phyloP scores from a whole-genome alignment of 2,113 vertebrate genomes.

The Triplophysa tibetana region DNA sequence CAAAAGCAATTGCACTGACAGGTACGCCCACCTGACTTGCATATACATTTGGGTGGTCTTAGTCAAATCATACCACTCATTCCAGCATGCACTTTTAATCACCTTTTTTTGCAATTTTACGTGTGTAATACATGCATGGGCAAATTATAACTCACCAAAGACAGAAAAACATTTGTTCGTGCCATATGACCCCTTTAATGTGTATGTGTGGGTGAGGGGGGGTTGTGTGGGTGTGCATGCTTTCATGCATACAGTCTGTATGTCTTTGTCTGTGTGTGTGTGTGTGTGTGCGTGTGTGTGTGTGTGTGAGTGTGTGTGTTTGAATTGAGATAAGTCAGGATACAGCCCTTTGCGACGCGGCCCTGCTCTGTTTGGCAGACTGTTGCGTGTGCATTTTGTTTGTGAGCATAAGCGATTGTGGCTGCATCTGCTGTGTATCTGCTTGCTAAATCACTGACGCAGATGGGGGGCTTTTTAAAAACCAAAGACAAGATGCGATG shows the following conservation, averaged over 20 bases:
- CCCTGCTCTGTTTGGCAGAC: conserved; percentile 19
- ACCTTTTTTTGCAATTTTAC: too few relatives aligned
- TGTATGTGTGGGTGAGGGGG: background rate
- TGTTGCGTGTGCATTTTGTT: conserved; percentile 2
- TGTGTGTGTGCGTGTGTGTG: background rate
- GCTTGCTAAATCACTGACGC: conserved; percentile 56
- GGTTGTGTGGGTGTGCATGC: background rate
- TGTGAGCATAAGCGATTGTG: conserved; percentile 46
- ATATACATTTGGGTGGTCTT: too few relatives aligned
- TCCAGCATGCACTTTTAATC: too few relatives aligned
- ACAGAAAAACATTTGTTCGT: too few relatives aligned
- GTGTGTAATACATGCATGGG: too few relatives aligned
- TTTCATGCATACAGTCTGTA: background rate
- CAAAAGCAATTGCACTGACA: too few relatives aligned
- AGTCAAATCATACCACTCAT: too few relatives aligned
- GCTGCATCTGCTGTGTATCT: conserved; percentile 59
- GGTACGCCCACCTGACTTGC: too few relatives aligned
- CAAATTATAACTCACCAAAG: too few relatives aligned
- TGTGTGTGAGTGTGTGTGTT: background rate
- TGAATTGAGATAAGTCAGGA: conserved; percentile 9
- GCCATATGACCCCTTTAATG: too few relatives aligned
- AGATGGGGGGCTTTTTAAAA: conserved; percentile 70
- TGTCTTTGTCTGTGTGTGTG: background rate
- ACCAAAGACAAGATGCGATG: conserved; percentile 67
- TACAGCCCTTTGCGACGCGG: background rate